phyloP scores from a whole-genome alignment of 2,797 vertebrate species.

The Balearica regulorum region DNA sequence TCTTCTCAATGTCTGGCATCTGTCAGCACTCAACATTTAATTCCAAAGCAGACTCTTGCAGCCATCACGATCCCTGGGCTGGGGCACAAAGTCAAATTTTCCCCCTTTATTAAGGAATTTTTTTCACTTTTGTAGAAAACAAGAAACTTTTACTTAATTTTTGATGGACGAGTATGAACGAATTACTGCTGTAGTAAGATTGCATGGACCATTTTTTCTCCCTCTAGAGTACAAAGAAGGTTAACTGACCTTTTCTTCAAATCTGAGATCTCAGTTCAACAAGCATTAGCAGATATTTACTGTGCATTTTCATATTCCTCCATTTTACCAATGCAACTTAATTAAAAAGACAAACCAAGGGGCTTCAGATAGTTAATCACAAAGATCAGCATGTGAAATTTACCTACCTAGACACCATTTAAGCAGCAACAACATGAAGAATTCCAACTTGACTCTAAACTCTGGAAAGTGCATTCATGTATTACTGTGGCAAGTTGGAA shows the following conservation, averaged over 20 bases:
- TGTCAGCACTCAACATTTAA: conserved; percentile 72
- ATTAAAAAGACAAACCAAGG: not conserved
- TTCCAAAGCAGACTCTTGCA: conserved; percentile 69
- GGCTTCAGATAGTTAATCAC: not conserved
- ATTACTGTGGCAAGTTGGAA: not conserved
- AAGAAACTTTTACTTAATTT: conserved; percentile 52
- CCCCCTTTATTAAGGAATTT: conserved; percentile 45
- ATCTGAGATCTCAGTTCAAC: not conserved
- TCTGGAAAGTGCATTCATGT: not conserved
- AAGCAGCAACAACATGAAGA: not conserved
- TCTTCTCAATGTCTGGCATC: conserved; percentile 72
- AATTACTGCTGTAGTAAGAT: not conserved
- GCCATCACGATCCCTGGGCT: conserved; percentile 53
- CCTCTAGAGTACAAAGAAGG: not conserved
- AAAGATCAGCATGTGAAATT: not conserved
- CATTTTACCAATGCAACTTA: not conserved
- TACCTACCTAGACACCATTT: not conserved
- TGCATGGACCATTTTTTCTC: not conserved
- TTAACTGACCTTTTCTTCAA: not conserved
- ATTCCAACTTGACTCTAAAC: not conserved
- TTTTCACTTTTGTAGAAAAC: conserved; percentile 29
- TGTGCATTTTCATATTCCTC: not conserved
- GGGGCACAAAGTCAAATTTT: conserved; percentile 65
- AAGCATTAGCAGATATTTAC: not conserved
- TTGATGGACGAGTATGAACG: conserved; percentile 30